These are phyloP conservation scores for Chrysotoxum bicinctum DNA, from an alignment of 2,888 invertebrate genomes.

Conservation along the genomic window DNA sequence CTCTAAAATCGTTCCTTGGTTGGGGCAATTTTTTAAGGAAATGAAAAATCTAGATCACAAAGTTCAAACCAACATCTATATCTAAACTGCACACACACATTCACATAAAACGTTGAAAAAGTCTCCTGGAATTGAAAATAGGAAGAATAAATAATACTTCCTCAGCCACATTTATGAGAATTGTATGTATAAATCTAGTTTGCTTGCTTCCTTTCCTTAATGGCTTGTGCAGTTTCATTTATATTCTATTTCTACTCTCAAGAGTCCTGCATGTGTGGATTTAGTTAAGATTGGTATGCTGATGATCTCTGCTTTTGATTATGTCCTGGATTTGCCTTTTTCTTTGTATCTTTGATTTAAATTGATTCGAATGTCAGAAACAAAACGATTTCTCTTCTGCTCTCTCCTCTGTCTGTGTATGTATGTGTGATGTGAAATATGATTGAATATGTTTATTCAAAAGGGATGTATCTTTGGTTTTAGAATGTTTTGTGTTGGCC, in stretches of 20 bases:
- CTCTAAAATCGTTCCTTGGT: constrained; percentile 41
- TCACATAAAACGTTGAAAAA: background rate
- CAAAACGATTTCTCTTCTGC: constrained; percentile 28
- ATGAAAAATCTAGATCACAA: constrained; percentile 69
- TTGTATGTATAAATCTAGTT: background rate
- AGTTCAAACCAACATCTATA: constrained; percentile 45
- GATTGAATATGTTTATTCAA: constrained; percentile 22
- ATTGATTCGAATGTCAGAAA: constrained; percentile 70
- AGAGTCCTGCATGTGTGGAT: background rate
- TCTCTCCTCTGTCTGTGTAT: background rate
- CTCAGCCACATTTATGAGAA: background rate
- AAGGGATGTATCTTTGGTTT: constrained; percentile 29
- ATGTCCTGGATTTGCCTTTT: constrained; percentile 57
- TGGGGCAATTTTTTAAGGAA: constrained; percentile 47
- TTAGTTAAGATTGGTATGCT: constrained; percentile 7
- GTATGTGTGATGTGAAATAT: background rate
- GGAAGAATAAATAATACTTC: constrained; percentile 58
- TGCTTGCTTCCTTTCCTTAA: constrained; percentile 17
- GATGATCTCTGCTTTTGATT: constrained; percentile 64
- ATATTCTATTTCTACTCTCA: constrained; percentile 21
- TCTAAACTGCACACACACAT: background rate
- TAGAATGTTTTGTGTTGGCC: constrained; percentile 45
- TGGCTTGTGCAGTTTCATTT: constrained; percentile 58
- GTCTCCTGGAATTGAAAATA: constrained; percentile 33
- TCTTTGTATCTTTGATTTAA: constrained; percentile 52